A percentile compares a stretch with the other conserved stretches of the same genome.
phyloP scores from a whole-genome alignment of 2,797 vertebrate genomes.

The Zonotrichia albicollis region DNA sequence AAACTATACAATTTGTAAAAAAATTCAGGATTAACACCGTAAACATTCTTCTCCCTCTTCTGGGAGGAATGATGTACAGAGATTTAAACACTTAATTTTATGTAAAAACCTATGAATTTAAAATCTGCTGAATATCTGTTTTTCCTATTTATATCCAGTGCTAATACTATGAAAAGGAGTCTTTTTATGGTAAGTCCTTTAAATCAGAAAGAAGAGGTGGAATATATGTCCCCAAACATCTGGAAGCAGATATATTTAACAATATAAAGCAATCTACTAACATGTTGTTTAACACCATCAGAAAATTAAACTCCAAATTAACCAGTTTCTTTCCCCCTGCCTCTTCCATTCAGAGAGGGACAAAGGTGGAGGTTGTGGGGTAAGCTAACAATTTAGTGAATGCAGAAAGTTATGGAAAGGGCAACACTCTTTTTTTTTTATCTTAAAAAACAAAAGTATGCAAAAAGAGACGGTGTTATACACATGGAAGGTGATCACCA shows the following conservation, averaged over 20 bases:
- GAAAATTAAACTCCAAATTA: not conserved
- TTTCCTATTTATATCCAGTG: not conserved
- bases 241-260: not conserved
- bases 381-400: not conserved
- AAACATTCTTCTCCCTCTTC: not conserved
- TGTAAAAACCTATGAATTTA: not conserved
- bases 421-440: not conserved
- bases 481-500: not conserved
- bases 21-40: not conserved
- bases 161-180: not conserved
- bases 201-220: not conserved
- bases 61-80: not conserved
- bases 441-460: not conserved
- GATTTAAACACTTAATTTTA: not conserved
- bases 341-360: rapidly evolving
- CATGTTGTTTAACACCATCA: not conserved
- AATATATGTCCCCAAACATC: not conserved
- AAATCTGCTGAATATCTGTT: not conserved
- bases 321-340: not conserved
- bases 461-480: not conserved
- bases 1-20: not conserved
- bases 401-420: not conserved
- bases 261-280: not conserved
- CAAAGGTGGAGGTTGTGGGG: not conserved
- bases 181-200: not conserved